Percentiles rank a stretch among this genome's conserved stretches.
Conservation (phyloP, 2,888 invertebrate species). For the Pycnomerus fuliginosus region DNA sequence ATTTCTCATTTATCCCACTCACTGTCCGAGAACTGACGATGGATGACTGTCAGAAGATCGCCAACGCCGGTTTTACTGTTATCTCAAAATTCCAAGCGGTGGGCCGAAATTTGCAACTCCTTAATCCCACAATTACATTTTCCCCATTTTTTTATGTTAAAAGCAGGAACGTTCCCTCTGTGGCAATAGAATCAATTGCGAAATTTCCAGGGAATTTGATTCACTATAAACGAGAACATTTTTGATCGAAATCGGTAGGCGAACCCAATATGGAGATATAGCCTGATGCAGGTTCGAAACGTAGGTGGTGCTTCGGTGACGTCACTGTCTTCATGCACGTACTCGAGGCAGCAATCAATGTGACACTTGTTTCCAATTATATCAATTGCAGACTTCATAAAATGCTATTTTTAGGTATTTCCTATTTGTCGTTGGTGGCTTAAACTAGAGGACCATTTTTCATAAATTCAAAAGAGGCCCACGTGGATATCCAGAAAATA, state of each 20-base stretch:
- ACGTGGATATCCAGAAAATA: too few relatives aligned
- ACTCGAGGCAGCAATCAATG: slow-evolving; percentile 10
- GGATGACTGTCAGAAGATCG: slow-evolving; percentile 3
- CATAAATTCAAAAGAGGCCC: too few relatives aligned
- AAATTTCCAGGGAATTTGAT: slow-evolving; percentile 15
- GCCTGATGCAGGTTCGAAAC: slow-evolving; percentile 19
- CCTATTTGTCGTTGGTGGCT: too few relatives aligned
- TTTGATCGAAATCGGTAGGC: slow-evolving; percentile 28
- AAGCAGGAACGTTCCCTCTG: too few relatives aligned
- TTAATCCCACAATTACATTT: too few relatives aligned
- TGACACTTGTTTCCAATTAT: neutral
- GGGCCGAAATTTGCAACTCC: too few relatives aligned
- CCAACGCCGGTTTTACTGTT: slow-evolving; percentile 8
- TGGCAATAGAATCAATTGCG: too few relatives aligned
- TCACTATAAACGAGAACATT: too few relatives aligned
- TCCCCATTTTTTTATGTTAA: too few relatives aligned
- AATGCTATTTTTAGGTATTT: too few relatives aligned
- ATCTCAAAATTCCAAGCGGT: slow-evolving; percentile 5
- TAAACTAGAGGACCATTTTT: too few relatives aligned
- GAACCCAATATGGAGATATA: slow-evolving; percentile 31
- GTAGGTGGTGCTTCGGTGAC: slow-evolving; percentile 28
- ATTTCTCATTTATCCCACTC: slow-evolving; percentile 7
- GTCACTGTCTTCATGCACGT: slow-evolving; percentile 29
- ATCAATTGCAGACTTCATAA: too few relatives aligned
- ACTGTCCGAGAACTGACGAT: slow-evolving; percentile 5